A percentile compares a stretch with the other conserved stretches of the same genome.
Conservation (phyloP, 53 echinoderm and acorn worm species). For the Paelopatides confundens region DNA sequence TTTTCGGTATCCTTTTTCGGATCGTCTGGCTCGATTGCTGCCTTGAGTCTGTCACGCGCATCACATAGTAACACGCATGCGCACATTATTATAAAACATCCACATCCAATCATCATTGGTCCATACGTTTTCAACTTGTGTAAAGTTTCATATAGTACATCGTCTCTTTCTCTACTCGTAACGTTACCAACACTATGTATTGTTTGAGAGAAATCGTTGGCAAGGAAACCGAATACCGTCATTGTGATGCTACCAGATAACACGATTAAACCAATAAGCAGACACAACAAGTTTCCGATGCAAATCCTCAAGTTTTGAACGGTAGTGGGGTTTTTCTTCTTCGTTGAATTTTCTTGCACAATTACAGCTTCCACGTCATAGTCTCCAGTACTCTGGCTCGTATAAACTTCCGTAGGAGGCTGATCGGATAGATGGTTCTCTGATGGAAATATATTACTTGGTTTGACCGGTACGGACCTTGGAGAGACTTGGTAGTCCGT, state of each 20-base stretch:
- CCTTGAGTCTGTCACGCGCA: constrained; percentile 71
- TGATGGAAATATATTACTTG: background rate
- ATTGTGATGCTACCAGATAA: constrained; percentile 81
- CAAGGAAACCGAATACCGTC: constrained; percentile 87
- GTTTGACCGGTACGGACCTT: background rate
- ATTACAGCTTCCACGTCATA: background rate
- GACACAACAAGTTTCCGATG: constrained; percentile 56
- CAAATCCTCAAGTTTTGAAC: constrained; percentile 9
- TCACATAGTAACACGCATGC: constrained; percentile 88
- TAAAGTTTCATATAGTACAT: constrained; percentile 61
- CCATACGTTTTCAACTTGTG: constrained; percentile 82
- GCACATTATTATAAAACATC: constrained; percentile 84
- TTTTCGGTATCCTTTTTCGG: constrained; percentile 1
- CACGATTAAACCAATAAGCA: constrained; percentile 71
- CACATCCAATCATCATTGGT: constrained; percentile 85
- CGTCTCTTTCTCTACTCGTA: constrained; percentile 60
- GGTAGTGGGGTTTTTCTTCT: background rate
- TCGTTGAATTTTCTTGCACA: background rate
- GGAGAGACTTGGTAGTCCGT: background rate
- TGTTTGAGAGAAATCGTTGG: constrained; percentile 67
- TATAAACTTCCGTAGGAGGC: background rate
- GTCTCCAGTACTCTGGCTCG: background rate
- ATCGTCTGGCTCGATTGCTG: background rate
- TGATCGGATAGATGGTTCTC: background rate
- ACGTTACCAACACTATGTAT: constrained; percentile 60